These are phyloP conservation scores for Oreortyx pictus DNA, from an alignment of 2,797 vertebrate species.

Conservation along the genomic window DNA sequence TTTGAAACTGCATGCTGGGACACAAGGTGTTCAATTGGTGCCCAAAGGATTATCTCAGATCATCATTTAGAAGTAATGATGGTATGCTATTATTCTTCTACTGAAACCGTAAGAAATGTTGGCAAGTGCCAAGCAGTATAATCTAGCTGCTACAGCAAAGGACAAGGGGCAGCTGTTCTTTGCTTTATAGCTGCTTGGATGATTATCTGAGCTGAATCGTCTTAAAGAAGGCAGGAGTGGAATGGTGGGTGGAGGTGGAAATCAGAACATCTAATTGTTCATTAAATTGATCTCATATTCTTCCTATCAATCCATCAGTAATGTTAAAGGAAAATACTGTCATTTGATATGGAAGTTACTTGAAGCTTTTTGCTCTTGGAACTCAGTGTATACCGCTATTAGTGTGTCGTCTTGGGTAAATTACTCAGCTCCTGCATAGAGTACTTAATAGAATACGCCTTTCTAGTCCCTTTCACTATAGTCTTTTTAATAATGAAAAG, in stretches of 20 bases:
- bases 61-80: not conserved
- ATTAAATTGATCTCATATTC: constrained; percentile 14
- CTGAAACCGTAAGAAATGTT: not conserved
- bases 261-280: constrained; percentile 37
- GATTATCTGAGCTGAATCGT: constrained; percentile 3
- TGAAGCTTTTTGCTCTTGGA: constrained; percentile 27
- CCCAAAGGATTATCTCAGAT: constrained; percentile 11
- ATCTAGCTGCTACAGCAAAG: not conserved
- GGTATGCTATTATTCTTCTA: not conserved
- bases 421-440: not conserved
- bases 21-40: not conserved
- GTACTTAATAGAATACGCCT: not conserved
- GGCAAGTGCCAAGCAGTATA: not conserved
- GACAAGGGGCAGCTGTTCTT: constrained; percentile 23
- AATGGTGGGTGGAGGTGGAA: constrained; percentile 9
- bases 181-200: constrained; percentile 7
- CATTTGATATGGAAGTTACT: constrained; percentile 36
- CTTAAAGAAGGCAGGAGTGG: constrained; percentile 11
- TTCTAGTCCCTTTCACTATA: not conserved
- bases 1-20: not conserved
- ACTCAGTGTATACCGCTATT: not conserved
- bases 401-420: constrained; percentile 8
- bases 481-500: not conserved
- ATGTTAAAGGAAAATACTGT: constrained; percentile 23
- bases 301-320: not conserved